Evolutionary conservation across 1,140 invertebrate species (phyloP).

Genomic region (Saxidomus purpurata): DNA sequence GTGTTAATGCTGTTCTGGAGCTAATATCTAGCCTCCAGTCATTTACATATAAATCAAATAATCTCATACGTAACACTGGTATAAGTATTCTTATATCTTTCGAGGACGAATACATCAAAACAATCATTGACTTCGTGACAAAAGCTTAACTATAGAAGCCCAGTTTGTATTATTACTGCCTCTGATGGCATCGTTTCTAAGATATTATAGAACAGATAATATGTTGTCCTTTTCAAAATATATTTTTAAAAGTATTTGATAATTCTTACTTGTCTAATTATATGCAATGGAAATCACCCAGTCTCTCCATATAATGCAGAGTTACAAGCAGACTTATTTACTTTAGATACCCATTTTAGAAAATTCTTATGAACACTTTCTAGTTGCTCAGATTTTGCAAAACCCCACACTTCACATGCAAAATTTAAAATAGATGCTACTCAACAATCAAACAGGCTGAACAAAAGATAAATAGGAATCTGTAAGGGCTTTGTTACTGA

Average conservation of each 20-base stretch:
- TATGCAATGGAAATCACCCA: slow-evolving; percentile 9
- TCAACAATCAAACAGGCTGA: slow-evolving; percentile 6
- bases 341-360: slow-evolving; percentile 6
- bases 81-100: not conserved
- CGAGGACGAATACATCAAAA: not conserved
- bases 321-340: not conserved
- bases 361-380: slow-evolving; percentile 6
- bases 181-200: not conserved
- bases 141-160: not conserved
- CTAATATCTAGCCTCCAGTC: not conserved
- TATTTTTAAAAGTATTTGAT: not conserved
- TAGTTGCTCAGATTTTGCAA: slow-evolving; percentile 11
- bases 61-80: not conserved
- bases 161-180: not conserved
- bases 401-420: slow-evolving; percentile 29
- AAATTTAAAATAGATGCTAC: slow-evolving; percentile 1
- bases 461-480: slow-evolving; percentile 8
- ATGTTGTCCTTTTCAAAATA: not conserved
- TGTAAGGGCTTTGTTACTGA: not conserved
- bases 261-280: not conserved
- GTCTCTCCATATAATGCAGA: slow-evolving; percentile 1
- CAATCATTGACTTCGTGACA: not conserved
- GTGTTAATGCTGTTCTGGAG: not conserved
- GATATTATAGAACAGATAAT: not conserved
- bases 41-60: not conserved